Conservation (phyloP, 2,113 vertebrate species). For the Syngnathus floridae region DNA sequence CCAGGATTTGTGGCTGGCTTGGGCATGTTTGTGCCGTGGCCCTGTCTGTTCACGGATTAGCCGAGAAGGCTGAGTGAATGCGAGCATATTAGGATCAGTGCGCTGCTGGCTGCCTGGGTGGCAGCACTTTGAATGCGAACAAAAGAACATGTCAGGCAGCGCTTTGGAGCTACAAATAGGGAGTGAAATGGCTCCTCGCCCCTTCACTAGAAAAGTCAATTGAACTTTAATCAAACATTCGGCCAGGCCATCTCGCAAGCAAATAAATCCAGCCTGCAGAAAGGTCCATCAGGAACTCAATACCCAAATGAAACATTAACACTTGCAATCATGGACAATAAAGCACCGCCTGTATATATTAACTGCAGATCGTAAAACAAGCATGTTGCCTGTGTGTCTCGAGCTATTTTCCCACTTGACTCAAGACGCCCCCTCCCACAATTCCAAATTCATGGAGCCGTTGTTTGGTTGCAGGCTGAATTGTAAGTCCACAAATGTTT, state of each 20-base stretch:
- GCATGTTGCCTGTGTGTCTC: slow-evolving; percentile 39
- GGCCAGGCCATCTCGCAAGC: slow-evolving; percentile 65
- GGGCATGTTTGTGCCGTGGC: slow-evolving; percentile 56
- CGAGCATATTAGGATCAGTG: slow-evolving; percentile 75
- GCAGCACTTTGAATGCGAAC: slow-evolving; percentile 79
- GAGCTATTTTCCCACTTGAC: slow-evolving; percentile 27
- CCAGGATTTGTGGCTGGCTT: slow-evolving; percentile 66
- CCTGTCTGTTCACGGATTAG: slow-evolving; percentile 76
- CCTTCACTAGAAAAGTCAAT: slow-evolving; percentile 78
- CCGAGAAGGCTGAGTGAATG: slow-evolving; percentile 65
- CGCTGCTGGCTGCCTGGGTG: slow-evolving; percentile 79
- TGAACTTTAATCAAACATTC: slow-evolving; percentile 95
- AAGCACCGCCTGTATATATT: slow-evolving; percentile 78
- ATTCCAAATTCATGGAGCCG: slow-evolving; percentile 42
- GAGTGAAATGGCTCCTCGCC: slow-evolving; percentile 73
- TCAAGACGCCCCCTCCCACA: background rate
- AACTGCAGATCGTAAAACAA: slow-evolving; percentile 68
- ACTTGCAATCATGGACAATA: slow-evolving; percentile 84
- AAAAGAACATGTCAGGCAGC: slow-evolving; percentile 77
- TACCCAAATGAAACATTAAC: slow-evolving; percentile 90
- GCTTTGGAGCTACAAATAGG: slow-evolving; percentile 77
- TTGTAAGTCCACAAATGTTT: slow-evolving; percentile 39
- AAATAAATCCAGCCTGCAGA: slow-evolving; percentile 83
- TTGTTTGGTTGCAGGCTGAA: slow-evolving; percentile 28
- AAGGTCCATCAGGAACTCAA: slow-evolving; percentile 84